Evolutionary conservation across 35 echinoderm and acorn worm species (phyloP), one percentile per base, ranked within the genome.

Genomic region (Apostichopus japonicus): DNA sequence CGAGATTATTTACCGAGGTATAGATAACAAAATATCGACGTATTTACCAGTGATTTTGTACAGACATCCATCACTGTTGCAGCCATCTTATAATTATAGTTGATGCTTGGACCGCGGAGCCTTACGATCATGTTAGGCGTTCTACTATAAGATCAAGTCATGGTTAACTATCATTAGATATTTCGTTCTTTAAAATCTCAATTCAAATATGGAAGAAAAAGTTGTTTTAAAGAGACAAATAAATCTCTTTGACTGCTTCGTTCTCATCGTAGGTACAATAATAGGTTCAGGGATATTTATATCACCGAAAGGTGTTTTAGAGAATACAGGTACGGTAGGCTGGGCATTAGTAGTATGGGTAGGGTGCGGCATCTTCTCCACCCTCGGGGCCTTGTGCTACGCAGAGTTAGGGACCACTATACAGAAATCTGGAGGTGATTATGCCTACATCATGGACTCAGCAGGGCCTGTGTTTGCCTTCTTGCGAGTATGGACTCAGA

Each of bases 261-360:
- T 92, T 21, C 91, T 98, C 14, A 87, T 78, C 55, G 91, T 94
- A 1, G 96, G 96, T 13, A 94, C 86, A 10, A 78, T 95, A 24
- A 94, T 98, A 14, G 96, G 96, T 0, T 94, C 96, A 8, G 96
- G 96, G 1, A 98, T 98, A 53, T 98, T 98, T 83, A 96, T 98
- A 53, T 95, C 96, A 13, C 96, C 96, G 23, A 95, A 95, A 65
- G 96, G 96, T 19, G 94, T 94, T 13, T 65, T 98, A 19, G 23
- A 94, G 56, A 95, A 94, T 79, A 87, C 86, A 4, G 92, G 93
- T 5, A 94, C 63, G 24, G 90, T 98, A 25, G 96, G 96, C 1
- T 83, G 77, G 90, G 93, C 96, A 5, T 91, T 98, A 7, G 72
- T 98, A 52, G 91, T 98, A 27, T 98, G 96, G 96, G 94, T 87